A percentile compares a stretch with the other conserved stretches of the same genome.
These are phyloP conservation scores for Laothoe populi DNA, from an alignment of 2,888 invertebrate species.

Conservation along the genomic window DNA sequence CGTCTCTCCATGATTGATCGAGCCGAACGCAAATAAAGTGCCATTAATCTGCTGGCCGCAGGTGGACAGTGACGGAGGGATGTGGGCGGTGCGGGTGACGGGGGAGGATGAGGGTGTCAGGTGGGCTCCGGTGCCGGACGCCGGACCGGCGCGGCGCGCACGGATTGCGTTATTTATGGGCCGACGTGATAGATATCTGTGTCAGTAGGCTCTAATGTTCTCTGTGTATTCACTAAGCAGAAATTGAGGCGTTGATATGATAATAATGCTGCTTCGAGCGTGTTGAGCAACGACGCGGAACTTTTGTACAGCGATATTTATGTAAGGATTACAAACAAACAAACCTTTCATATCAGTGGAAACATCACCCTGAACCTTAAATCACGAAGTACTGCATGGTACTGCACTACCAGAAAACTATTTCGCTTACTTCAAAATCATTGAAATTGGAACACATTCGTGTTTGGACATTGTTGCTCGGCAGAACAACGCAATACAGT, in stretches of 20 bases:
- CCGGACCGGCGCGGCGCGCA: conserved; percentile 15
- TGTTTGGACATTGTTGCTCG: too few relatives aligned
- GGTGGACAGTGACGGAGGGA: conserved; percentile 18
- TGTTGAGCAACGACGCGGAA: too few relatives aligned
- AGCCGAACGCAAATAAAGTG: conserved; percentile 18
- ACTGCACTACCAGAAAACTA: too few relatives aligned
- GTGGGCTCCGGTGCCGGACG: not conserved
- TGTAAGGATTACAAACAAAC: too few relatives aligned
- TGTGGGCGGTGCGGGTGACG: not conserved
- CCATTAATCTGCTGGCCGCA: conserved; percentile 12
- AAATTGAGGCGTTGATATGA: not conserved
- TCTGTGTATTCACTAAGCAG: not conserved
- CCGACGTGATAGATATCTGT: not conserved
- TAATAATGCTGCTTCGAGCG: too few relatives aligned
- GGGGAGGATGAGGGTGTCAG: not conserved
- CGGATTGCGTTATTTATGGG: conserved; percentile 20
- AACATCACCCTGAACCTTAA: too few relatives aligned
- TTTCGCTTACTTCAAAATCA: too few relatives aligned
- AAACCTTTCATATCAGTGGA: too few relatives aligned
- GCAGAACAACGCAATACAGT: too few relatives aligned
- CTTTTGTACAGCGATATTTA: too few relatives aligned
- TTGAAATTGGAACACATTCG: too few relatives aligned
- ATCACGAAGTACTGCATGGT: too few relatives aligned
- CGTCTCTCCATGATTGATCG: conserved; percentile 18
- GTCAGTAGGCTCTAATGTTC: not conserved